Base-by-base conservation (phyloP, 2,113 vertebrate species). In the Sinosuthora webbiana region DNA sequence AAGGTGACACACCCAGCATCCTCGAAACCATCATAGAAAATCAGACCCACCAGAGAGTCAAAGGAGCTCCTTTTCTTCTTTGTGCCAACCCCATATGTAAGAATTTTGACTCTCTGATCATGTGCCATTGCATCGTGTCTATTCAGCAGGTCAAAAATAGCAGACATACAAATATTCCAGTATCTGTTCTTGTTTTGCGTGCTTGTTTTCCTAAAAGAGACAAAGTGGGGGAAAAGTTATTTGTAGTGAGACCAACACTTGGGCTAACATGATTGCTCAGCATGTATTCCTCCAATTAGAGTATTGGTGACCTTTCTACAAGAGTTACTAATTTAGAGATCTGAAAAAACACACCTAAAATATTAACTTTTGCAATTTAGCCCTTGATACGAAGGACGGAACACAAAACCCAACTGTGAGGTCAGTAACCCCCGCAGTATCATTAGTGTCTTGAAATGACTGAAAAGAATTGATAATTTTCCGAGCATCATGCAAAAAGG, bases 381-480 rank as follows among this genome's bases (percentile, higher is more conserved):
- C 80, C 96, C 91, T 97, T 91, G 87, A 94, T 96, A 97, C 81
- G 0, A 83, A n/a, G 35, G 73, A 74, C 30, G 0, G 96, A 98
- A 98, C 98, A 98, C 97, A 97, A 98, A 98, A 96, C 96, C 98
- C 98, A 98, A 95, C 96, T 98, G 98, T 90, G 96, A 98, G 98
- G 98, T 97, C 97, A 98, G 97, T 95, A 97, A 98, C 98, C 98
- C 97, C 98, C 93, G 92, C 91, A 97, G 98, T 98, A 98, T 99
- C 99, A 98, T 99, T 99, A 99, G 98, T 87, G 98, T 97, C 98
- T 98, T 97, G 96, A 98, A 99, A 98, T 98, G 98, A 98, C 97
- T 97, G 83, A 98, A 98, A 99, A 99, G 98, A 99, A 99, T 98
- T 98, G 98, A 98, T 99, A 98, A 99, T 98, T 99, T 99, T 98